These are phyloP conservation scores for Drymonia ruficornis DNA, from an alignment of 2,888 invertebrate genomes.

Conservation along the genomic window DNA sequence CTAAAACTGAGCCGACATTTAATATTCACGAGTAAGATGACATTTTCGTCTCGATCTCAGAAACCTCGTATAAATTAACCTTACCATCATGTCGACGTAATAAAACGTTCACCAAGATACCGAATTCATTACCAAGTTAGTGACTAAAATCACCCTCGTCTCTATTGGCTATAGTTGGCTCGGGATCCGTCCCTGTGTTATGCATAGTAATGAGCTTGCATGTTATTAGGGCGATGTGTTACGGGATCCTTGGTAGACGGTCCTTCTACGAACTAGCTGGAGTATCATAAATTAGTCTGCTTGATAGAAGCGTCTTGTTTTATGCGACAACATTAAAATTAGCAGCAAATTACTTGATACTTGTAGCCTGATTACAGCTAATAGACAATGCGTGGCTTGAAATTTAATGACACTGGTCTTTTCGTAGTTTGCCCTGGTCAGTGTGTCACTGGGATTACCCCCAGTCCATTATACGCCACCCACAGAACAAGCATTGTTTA, in stretches of 20 bases:
- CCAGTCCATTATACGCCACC: too few relatives aligned
- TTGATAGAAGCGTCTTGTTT: constrained; percentile 10
- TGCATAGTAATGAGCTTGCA: constrained; percentile 75
- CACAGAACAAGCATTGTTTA: too few relatives aligned
- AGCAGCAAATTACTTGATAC: too few relatives aligned
- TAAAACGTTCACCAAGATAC: constrained; percentile 67
- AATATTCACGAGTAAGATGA: not conserved
- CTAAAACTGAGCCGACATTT: not conserved
- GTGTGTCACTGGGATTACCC: too few relatives aligned
- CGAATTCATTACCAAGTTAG: constrained; percentile 77
- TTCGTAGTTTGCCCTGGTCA: too few relatives aligned
- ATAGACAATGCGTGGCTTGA: too few relatives aligned
- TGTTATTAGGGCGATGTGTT: constrained; percentile 64
- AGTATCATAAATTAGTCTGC: constrained; percentile 29
- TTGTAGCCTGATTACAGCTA: too few relatives aligned
- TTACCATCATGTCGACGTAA: constrained; percentile 51
- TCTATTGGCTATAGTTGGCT: constrained; percentile 68
- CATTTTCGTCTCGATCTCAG: not conserved
- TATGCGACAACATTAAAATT: too few relatives aligned
- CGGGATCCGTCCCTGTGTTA: constrained; percentile 65
- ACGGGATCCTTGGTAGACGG: constrained; percentile 25
- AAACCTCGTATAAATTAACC: constrained; percentile 41
- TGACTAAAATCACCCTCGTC: constrained; percentile 63
- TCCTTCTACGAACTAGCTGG: constrained; percentile 47
- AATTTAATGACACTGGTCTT: too few relatives aligned